Evolutionary conservation across 1,140 invertebrate genomes (phyloP).

Genomic region (Apis cerana): DNA sequence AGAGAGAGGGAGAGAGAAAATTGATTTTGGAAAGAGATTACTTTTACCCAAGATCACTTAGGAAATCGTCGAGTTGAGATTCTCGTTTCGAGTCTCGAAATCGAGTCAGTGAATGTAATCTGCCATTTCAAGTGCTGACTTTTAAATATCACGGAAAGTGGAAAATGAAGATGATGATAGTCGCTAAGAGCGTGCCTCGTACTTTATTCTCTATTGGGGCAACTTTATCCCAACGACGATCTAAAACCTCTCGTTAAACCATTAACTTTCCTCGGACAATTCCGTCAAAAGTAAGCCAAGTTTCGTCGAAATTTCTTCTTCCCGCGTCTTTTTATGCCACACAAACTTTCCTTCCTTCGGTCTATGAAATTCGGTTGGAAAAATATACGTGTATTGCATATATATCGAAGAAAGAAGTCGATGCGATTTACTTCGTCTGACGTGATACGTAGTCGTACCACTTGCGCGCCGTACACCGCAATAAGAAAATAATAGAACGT

Average conservation of each 20-base stretch:
- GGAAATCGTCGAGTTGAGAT: neutral
- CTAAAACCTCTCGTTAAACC: neutral
- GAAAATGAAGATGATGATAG: neutral
- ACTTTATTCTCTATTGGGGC: neutral
- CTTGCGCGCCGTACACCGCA: too few relatives aligned
- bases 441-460: too few relatives aligned
- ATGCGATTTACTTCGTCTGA: too few relatives aligned
- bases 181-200: neutral
- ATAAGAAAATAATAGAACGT: too few relatives aligned
- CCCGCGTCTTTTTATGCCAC: too few relatives aligned
- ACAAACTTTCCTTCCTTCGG: neutral
- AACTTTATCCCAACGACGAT: neutral
- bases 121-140: slow-evolving; percentile 2
- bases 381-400: too few relatives aligned
- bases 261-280: slow-evolving; percentile 2
- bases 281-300: neutral
- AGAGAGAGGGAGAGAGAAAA: too few relatives aligned
- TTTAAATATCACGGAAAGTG: slow-evolving; percentile 18
- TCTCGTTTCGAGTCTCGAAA: neutral
- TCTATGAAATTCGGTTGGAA: too few relatives aligned
- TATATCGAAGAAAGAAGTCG: too few relatives aligned
- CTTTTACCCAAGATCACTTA: neutral
- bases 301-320: neutral
- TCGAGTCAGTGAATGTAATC: neutral
- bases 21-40: too few relatives aligned